These are phyloP conservation scores for Diglossa cyanea DNA, from an alignment of 2,797 vertebrate genomes.

Conservation along the genomic window DNA sequence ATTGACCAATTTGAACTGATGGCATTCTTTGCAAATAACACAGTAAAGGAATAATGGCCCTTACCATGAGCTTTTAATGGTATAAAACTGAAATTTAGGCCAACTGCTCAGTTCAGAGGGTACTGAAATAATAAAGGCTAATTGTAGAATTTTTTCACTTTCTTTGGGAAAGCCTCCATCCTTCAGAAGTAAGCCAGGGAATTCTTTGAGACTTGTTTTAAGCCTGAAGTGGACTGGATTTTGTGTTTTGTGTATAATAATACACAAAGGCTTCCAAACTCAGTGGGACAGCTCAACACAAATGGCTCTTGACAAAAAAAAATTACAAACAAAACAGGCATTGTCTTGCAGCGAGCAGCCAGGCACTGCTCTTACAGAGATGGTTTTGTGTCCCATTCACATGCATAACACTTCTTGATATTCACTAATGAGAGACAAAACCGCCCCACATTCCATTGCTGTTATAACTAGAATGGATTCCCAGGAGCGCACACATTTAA, in stretches of 20 bases:
- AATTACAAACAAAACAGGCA: conserved; percentile 21
- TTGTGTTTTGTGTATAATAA: conserved; percentile 1
- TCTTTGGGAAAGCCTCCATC: not conserved
- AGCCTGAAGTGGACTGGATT: not conserved
- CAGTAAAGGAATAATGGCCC: not conserved
- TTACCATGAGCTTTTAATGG: not conserved
- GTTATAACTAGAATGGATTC: not conserved
- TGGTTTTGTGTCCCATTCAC: conserved; percentile 37
- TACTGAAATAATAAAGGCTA: not conserved
- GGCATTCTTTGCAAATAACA: not conserved
- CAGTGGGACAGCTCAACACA: not conserved
- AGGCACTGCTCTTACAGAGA: conserved; percentile 39
- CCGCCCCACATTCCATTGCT: not conserved
- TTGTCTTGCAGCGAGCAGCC: conserved; percentile 31
- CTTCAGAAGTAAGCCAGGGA: not conserved
- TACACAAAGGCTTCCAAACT: conserved; percentile 21
- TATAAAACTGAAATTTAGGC: not conserved
- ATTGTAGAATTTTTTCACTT: not conserved
- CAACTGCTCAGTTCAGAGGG: not conserved
- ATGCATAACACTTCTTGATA: conserved; percentile 37
- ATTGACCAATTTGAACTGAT: not conserved
- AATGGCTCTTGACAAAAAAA: conserved; percentile 25
- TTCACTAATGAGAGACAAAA: conserved; percentile 15
- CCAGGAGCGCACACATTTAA: not conserved
- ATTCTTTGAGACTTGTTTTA: not conserved